These are phyloP conservation scores for Oxyura jamaicensis DNA, from an alignment of 2,113 vertebrate genomes.

Conservation along the genomic window DNA sequence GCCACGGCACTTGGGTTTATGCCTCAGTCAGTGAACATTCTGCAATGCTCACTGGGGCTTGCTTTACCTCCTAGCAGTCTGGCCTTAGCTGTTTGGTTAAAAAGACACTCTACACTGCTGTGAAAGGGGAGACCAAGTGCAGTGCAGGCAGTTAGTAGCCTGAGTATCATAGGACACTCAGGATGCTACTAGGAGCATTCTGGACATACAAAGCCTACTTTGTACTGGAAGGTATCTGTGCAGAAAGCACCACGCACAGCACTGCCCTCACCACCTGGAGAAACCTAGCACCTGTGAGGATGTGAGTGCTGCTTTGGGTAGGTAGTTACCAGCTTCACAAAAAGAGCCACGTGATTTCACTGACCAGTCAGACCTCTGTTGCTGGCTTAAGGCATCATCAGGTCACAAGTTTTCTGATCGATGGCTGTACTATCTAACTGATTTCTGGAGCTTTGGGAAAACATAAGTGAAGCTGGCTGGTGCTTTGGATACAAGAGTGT, in stretches of 20 bases:
- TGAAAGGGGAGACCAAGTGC: neutral
- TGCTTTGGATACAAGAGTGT: neutral
- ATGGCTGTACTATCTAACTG: neutral
- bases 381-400: neutral
- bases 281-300: neutral
- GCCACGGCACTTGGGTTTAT: neutral
- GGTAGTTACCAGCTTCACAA: neutral
- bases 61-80: neutral
- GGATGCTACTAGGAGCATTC: neutral
- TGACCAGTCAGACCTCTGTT: neutral
- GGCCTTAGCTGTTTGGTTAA: neutral
- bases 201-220: neutral
- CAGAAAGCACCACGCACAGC: neutral
- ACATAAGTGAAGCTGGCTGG: neutral
- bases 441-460: neutral
- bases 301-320: neutral
- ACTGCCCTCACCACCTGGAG: neutral
- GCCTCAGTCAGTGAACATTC: neutral
- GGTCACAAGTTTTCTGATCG: neutral
- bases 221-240: neutral
- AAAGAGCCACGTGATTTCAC: rapidly evolving
- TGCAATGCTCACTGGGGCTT: neutral
- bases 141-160: neutral
- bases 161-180: neutral
- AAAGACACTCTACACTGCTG: neutral